phyloP scores from a whole-genome alignment of 1,140 invertebrate species.

The Asobara japonica region DNA sequence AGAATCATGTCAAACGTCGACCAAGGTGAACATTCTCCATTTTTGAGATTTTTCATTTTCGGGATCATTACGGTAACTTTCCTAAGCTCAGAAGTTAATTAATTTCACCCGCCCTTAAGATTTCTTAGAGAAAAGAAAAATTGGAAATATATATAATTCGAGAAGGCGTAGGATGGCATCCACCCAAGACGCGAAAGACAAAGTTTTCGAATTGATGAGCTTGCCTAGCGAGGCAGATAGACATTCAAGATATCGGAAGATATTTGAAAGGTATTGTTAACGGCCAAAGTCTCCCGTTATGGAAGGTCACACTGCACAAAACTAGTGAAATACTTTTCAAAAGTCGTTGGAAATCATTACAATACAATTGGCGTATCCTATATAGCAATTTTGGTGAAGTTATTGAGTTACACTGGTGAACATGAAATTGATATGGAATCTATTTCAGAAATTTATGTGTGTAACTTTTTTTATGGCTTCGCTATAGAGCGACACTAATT shows the following conservation, averaged over 20 bases:
- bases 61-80: too few relatives aligned
- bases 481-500: not conserved
- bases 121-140: slow-evolving; percentile 20
- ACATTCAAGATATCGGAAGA: slow-evolving; percentile 21
- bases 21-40: too few relatives aligned
- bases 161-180: not conserved
- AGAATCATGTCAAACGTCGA: too few relatives aligned
- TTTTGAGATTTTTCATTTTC: too few relatives aligned
- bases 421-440: not conserved
- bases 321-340: not conserved
- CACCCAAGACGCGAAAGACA: slow-evolving; percentile 15
- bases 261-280: slow-evolving; percentile 23
- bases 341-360: slow-evolving; percentile 7
- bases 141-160: slow-evolving; percentile 19
- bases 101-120: too few relatives aligned
- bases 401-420: not conserved
- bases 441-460: not conserved
- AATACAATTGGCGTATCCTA: not conserved
- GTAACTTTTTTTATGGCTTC: not conserved
- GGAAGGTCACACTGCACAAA: slow-evolving; percentile 6
- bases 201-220: slow-evolving; percentile 28
- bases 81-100: slow-evolving; percentile 11
- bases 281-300: slow-evolving; percentile 7
- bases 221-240: slow-evolving; percentile 7
- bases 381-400: not conserved